Evolutionary conservation across 1,140 invertebrate genomes (phyloP).

Genomic region (Lethrus apterus): DNA sequence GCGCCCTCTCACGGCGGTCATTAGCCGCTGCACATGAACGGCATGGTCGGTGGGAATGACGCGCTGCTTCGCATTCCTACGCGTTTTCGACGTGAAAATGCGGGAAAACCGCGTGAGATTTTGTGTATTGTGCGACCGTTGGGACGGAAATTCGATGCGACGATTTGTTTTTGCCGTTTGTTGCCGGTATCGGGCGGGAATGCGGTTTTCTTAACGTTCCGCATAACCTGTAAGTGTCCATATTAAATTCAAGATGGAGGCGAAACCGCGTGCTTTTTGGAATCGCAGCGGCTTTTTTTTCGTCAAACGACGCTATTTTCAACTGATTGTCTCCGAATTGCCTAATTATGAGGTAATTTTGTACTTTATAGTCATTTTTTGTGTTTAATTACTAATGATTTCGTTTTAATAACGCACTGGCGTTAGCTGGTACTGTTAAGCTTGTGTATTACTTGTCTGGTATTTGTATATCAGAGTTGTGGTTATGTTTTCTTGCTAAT

Average conservation of each 20-base stretch:
- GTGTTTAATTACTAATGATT: too few relatives aligned
- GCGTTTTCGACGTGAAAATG: background rate
- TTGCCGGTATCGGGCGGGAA: too few relatives aligned
- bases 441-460: background rate
- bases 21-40: background rate
- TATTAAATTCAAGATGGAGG: slow-evolving; percentile 15
- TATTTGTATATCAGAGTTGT: background rate
- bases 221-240: slow-evolving; percentile 15
- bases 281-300: slow-evolving; percentile 10
- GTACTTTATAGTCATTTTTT: too few relatives aligned
- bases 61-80: background rate
- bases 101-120: slow-evolving; percentile 1
- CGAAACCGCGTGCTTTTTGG: slow-evolving; percentile 14
- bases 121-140: background rate
- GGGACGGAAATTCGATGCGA: too few relatives aligned
- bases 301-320: too few relatives aligned
- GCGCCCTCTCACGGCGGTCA: slow-evolving; percentile 14
- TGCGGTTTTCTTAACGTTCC: slow-evolving; percentile 16
- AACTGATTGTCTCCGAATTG: too few relatives aligned
- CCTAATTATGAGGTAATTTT: too few relatives aligned
- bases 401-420: slow-evolving; percentile 1
- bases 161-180: too few relatives aligned
- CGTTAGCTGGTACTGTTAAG: background rate
- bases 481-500: slow-evolving; percentile 4
- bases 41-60: background rate